A percentile compares a stretch with the other conserved stretches of the same genome.
Conservation (phyloP, 2,797 vertebrate genomes). For the Pangasius larnaudii region DNA sequence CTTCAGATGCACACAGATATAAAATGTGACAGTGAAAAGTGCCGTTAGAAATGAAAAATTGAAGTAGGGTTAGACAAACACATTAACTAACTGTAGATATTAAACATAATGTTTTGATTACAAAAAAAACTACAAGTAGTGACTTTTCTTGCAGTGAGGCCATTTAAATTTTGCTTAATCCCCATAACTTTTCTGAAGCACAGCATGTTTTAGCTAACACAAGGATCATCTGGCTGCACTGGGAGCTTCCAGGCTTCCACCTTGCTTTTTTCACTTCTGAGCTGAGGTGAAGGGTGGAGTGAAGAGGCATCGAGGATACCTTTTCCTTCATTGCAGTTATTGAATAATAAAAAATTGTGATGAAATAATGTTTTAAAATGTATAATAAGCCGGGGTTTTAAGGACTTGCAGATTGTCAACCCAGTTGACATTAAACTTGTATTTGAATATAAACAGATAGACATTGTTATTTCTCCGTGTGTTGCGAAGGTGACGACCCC, state of each 20-base stretch:
- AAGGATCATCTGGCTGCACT: background rate
- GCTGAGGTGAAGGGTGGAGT: background rate
- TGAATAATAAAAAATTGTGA: too few relatives aligned
- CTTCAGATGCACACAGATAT: too few relatives aligned
- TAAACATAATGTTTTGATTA: too few relatives aligned
- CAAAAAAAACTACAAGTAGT: too few relatives aligned
- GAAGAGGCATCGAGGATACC: background rate
- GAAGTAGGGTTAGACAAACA: too few relatives aligned
- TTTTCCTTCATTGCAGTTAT: background rate
- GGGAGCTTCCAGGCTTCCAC: background rate
- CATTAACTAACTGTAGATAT: too few relatives aligned
- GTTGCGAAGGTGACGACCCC: constrained; percentile 88
- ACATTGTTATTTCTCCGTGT: constrained; percentile 41
- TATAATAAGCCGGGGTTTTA: background rate
- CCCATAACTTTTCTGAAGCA: too few relatives aligned
- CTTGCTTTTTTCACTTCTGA: background rate
- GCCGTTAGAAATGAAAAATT: too few relatives aligned
- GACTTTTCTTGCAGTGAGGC: too few relatives aligned
- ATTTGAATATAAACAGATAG: background rate
- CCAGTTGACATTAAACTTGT: background rate
- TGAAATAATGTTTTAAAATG: background rate
- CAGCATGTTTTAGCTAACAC: background rate
- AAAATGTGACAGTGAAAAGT: too few relatives aligned
- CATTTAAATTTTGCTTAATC: too few relatives aligned
- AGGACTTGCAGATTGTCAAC: background rate